Base-by-base conservation (phyloP, 1,140 invertebrate species). In the Zaprionus camerounensis region DNA sequence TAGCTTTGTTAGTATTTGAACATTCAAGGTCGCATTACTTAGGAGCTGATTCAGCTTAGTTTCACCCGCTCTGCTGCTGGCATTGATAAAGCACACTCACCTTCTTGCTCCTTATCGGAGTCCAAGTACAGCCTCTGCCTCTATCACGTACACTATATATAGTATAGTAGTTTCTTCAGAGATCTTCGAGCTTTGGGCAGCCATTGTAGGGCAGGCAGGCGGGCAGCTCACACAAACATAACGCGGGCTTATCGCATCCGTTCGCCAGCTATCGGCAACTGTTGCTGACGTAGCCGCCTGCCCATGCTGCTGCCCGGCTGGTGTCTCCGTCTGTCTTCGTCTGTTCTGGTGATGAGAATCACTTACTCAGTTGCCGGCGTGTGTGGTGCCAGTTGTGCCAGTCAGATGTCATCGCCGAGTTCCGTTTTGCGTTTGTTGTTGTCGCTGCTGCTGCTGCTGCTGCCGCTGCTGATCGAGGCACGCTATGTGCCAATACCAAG, bases 291-390 rank as follows among this genome's bases (percentile, higher is more conserved):
- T 22, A 31, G 55, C 41, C 55, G 53, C 34, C 34, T 9, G 38
- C 38, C 20, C 44, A 31, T 28, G 49, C 17, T 28, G 49, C 17
- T 26, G 24, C 44, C 31, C 9, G 31, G 9, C 31, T 34, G 31
- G 31, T 34, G 31, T 11, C 9, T 26, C 38, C 49, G 46, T 61
- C 38, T 38, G 49, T 55, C 38, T 67, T 13, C 41, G 36, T 74
- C 46, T 36, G 49, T 46, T 57, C 20, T n/a, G 20, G 24, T 15
- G 20, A 49, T 28, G 56, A 62, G 67, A 57, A 22, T 71, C 58
- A 66, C 78, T 76, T 66, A 80, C 72, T 85, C 76, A 79, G 78
- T 86, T 85, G 75, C 64, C 67, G 41, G 73, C 57, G 58, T 44
- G 74, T 76, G 62, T 65, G 24, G 56, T 41, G 59, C 41, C 41